phyloP scores from a whole-genome alignment of 2,888 invertebrate genomes.

The Sclerodermus sp. region DNA sequence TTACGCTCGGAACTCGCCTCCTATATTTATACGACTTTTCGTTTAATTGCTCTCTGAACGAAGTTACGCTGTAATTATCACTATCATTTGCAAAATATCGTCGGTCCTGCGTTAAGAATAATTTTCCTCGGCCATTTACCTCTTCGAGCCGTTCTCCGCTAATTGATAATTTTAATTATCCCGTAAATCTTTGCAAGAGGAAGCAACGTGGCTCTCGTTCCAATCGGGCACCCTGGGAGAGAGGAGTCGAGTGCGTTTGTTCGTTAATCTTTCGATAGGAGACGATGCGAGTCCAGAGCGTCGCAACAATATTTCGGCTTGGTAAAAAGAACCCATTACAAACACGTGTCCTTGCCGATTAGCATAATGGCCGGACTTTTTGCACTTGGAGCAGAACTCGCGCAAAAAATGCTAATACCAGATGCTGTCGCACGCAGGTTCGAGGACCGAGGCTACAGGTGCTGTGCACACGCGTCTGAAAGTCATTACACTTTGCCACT shows the following conservation, averaged over 20 bases:
- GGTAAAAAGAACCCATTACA: constrained; percentile 47
- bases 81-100: constrained; percentile 23
- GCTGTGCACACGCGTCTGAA: constrained; percentile 27
- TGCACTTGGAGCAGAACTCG: constrained; percentile 20
- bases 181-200: too few species aligned
- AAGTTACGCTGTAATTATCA: constrained; percentile 46
- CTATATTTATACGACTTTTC: constrained; percentile 47
- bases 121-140: too few species aligned
- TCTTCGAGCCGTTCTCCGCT: too few species aligned
- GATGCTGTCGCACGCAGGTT: constrained; percentile 23
- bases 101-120: too few species aligned
- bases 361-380: constrained; percentile 46
- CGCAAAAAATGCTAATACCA: constrained; percentile 42
- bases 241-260: too few species aligned
- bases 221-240: too few species aligned
- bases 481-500: constrained; percentile 28
- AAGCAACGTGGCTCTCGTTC: too few species aligned
- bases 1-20: constrained; percentile 18
- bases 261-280: too few species aligned
- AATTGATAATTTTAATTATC: too few species aligned
- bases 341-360: constrained; percentile 50
- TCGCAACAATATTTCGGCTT: constrained; percentile 30
- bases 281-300: neutral
- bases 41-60: constrained; percentile 45
- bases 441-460: constrained; percentile 21